Evolutionary conservation across 2,888 invertebrate species (phyloP).

Genomic region (Fabriciana adippe): DNA sequence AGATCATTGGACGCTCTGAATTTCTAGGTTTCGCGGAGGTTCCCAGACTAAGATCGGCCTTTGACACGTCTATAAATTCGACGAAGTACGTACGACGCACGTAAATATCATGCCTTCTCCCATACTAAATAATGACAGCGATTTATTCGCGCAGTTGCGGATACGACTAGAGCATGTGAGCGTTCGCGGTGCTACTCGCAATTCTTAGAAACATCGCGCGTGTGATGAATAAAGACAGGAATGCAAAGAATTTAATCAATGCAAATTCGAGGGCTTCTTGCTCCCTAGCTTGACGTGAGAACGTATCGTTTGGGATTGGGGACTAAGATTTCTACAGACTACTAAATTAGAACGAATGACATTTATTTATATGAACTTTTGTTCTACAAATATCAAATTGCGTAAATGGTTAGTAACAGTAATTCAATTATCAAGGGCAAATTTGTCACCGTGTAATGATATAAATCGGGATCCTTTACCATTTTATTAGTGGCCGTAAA

Average conservation of each 20-base stretch:
- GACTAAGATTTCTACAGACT: slow-evolving; percentile 45
- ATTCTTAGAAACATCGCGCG: slow-evolving; percentile 75
- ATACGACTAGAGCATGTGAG: slow-evolving; percentile 64
- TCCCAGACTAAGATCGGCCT: slow-evolving; percentile 66
- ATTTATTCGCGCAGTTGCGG: slow-evolving; percentile 70
- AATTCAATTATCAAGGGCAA: slow-evolving; percentile 6
- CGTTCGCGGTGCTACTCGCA: slow-evolving; percentile 60
- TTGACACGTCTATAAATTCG: slow-evolving; percentile 70
- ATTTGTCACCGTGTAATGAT: slow-evolving; percentile 46
- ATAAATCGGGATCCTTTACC: slow-evolving; percentile 69
- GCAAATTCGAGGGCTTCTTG: slow-evolving; percentile 73
- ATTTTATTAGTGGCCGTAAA: slow-evolving; percentile 74
- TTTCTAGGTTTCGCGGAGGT: slow-evolving; percentile 55
- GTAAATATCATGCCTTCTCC: slow-evolving; percentile 64
- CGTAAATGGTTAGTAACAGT: not conserved
- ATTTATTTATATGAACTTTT: not conserved
- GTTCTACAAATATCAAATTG: not conserved
- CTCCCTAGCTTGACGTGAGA: slow-evolving; percentile 67
- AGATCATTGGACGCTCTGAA: slow-evolving; percentile 45
- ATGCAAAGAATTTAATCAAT: slow-evolving; percentile 72
- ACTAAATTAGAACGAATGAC: slow-evolving; percentile 36
- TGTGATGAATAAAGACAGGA: slow-evolving; percentile 77
- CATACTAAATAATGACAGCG: slow-evolving; percentile 73
- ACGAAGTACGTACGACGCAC: slow-evolving; percentile 59
- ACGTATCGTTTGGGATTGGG: slow-evolving; percentile 43